Evolutionary conservation across 1,140 invertebrate genomes (phyloP).

Genomic region (Sinella curviseta): DNA sequence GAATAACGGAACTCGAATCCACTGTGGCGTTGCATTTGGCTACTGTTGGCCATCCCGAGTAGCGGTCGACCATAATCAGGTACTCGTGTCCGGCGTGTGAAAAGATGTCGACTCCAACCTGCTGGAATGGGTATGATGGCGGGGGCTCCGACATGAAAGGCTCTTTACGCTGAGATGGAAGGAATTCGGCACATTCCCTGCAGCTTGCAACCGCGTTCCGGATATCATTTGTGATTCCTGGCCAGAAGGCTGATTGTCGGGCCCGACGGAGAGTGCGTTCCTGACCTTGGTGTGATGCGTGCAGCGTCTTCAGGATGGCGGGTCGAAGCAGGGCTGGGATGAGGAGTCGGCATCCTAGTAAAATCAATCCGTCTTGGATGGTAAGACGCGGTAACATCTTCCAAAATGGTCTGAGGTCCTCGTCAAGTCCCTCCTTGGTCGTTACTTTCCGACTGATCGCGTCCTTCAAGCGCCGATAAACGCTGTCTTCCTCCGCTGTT

Average conservation of each 20-base stretch:
- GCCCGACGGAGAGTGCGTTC: constrained; percentile 7
- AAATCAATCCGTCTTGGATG: background rate
- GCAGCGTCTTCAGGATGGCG: background rate
- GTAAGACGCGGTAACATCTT: background rate
- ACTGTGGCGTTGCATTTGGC: too few species aligned
- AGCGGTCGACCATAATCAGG: too few species aligned
- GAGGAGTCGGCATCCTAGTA: background rate
- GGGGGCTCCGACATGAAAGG: too few species aligned
- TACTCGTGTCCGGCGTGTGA: too few species aligned
- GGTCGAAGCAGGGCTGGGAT: background rate
- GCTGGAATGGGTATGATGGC: too few species aligned
- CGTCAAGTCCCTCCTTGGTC: background rate
- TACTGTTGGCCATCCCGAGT: too few species aligned
- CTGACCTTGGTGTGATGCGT: background rate
- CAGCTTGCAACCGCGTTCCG: too few species aligned
- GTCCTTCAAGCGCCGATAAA: background rate
- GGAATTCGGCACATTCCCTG: too few species aligned
- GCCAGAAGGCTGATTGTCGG: background rate
- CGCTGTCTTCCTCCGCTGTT: background rate
- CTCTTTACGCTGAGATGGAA: too few species aligned
- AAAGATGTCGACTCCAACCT: too few species aligned
- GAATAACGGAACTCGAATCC: too few species aligned
- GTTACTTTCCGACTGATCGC: background rate
- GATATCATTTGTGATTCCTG: constrained; percentile 3
- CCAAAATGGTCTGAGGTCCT: background rate